Conservation (phyloP, 1,140 invertebrate genomes). For the Homarus americanus region DNA sequence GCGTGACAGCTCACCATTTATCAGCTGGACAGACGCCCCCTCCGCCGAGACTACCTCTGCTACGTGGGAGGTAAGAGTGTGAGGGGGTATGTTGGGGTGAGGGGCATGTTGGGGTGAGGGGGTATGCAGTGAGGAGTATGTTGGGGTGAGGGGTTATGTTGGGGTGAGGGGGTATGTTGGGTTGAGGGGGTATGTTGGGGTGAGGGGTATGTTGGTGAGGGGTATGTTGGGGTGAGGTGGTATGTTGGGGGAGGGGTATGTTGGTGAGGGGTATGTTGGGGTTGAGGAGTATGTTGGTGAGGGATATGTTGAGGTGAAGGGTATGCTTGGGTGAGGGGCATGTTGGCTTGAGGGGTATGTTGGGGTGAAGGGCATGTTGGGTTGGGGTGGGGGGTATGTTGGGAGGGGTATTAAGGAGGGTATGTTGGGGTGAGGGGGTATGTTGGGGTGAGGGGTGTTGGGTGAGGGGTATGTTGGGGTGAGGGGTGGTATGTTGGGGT, state of each 20-base stretch:
- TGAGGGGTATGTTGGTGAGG: not conserved
- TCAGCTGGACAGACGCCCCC: conserved; percentile 40
- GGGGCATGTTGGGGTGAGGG: not conserved
- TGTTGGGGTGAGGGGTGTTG: not conserved
- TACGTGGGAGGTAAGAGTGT: not conserved
- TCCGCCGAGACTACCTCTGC: not conserved
- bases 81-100: not conserved
- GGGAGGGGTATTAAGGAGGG: not conserved
- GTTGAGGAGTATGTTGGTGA: not conserved
- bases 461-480: not conserved
- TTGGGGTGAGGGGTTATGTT: not conserved
- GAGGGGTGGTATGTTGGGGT: not conserved
- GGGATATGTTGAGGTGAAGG: not conserved
- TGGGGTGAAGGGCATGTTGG: no score
- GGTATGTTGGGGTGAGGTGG: not conserved
- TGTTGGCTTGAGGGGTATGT: not conserved
- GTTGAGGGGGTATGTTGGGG: not conserved
- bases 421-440: not conserved
- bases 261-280: not conserved
- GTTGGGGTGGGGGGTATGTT: not conserved
- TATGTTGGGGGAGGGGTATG: not conserved
- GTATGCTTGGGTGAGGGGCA: not conserved
- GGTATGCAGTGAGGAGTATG: not conserved
- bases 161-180: no score
- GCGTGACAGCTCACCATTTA: conserved; percentile 60